These are phyloP conservation scores for Protosalanx chinensis DNA, from an alignment of 2,797 vertebrate species.

Conservation along the genomic window DNA sequence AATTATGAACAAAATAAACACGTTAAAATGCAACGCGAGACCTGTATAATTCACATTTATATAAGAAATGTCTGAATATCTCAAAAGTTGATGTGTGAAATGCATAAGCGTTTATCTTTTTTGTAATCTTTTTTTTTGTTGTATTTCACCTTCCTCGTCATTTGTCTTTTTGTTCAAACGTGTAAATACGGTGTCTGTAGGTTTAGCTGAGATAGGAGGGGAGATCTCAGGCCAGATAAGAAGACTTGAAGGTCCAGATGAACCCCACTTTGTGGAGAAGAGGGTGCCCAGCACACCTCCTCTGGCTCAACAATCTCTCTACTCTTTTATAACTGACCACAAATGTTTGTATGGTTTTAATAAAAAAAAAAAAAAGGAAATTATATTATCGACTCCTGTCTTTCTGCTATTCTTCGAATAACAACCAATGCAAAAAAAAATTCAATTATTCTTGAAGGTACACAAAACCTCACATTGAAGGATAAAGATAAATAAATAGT, in stretches of 20 bases:
- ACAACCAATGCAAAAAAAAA: not conserved
- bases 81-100: slow-evolving; percentile 76
- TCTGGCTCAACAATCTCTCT: slow-evolving; percentile 87
- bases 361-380: slow-evolving; percentile 80
- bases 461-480: not conserved
- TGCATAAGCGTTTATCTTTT: slow-evolving; percentile 73
- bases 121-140: slow-evolving; percentile 64
- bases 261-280: slow-evolving; percentile 70
- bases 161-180: slow-evolving; percentile 60
- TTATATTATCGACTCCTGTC: slow-evolving; percentile 69
- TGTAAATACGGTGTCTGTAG: slow-evolving; percentile 96
- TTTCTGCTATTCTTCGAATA: slow-evolving; percentile 23
- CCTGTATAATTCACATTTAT: slow-evolving; percentile 64
- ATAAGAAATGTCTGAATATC: slow-evolving; percentile 65
- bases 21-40: slow-evolving; percentile 68
- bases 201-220: slow-evolving; percentile 76
- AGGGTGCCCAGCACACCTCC: slow-evolving; percentile 71
- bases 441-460: not conserved
- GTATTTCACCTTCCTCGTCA: slow-evolving; percentile 78
- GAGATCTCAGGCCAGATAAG: slow-evolving; percentile 72
- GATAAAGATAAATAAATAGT: not conserved
- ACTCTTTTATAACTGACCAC: slow-evolving; percentile 94
- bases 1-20: slow-evolving; percentile 65
- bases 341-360: slow-evolving; percentile 99
- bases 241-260: slow-evolving; percentile 74